Evolutionary conservation across 1,140 invertebrate genomes (phyloP).

Genomic region (Sesamia nonagrioides): DNA sequence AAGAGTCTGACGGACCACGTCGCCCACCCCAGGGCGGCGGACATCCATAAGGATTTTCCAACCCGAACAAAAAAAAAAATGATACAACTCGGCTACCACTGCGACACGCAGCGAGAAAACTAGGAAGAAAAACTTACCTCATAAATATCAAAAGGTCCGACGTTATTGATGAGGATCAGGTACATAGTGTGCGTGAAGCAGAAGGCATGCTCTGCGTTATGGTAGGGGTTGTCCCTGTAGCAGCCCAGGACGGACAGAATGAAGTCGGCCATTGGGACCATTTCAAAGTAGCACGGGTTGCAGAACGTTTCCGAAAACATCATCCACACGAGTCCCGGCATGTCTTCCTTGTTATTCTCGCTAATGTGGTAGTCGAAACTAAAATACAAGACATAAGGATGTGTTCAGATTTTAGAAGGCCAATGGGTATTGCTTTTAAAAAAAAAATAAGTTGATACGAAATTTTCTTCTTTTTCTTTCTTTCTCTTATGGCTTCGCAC

Average conservation of each 20-base stretch:
- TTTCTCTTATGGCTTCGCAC: no score
- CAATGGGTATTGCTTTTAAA: no score
- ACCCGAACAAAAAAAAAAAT: no score
- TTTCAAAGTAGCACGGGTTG: slow-evolving; percentile 69
- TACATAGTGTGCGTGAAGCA: slow-evolving; percentile 88
- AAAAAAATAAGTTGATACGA: no score
- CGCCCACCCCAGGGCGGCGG: no score
- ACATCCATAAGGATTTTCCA: no score
- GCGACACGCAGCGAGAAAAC: no score
- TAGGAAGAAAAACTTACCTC: slow-evolving; percentile 81
- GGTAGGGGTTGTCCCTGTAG: slow-evolving; percentile 88
- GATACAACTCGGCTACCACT: no score
- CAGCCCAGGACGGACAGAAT: slow-evolving; percentile 84
- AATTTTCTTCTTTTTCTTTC: no score
- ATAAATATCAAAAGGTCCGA: slow-evolving; percentile 80
- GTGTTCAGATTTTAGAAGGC: no score
- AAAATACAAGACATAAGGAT: background rate
- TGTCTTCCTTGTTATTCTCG: slow-evolving; percentile 77
- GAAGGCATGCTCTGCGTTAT: slow-evolving; percentile 89
- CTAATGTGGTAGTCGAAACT: slow-evolving; percentile 88
- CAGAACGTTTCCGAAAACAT: slow-evolving; percentile 85
- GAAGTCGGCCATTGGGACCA: slow-evolving; percentile 74
- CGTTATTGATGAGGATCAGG: slow-evolving; percentile 85
- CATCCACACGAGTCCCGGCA: slow-evolving; percentile 84
- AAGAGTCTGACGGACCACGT: no score